Evolutionary conservation across 2,888 invertebrate genomes (phyloP), one percentile per base, ranked within the genome.

Genomic region (Paralinhomoeus sp.): DNA sequence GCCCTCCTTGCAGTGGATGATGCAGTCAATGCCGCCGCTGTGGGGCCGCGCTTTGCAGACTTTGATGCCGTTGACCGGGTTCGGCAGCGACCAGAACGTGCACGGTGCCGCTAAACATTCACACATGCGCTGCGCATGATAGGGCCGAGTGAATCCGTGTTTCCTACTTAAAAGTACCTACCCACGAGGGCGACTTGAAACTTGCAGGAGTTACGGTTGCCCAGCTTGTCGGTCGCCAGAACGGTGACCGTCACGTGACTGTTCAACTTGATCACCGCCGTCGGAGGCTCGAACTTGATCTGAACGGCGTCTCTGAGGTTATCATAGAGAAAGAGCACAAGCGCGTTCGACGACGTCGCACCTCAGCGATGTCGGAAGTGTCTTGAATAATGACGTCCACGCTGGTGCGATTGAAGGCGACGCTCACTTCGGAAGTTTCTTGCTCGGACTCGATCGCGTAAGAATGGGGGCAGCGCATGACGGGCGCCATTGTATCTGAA

Each of bases 31-130:
- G 1, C 66, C 62, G 24, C 57, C 56, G 45, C 81, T 81, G 3
- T 78, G 78, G 21, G 80, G 77, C 17, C 80, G 66, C 56, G 85
- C 85, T 58, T 83, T 82, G 24, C 61, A 61, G 22, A 46, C 47
- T 43, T 57, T 58, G 24, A 49, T 42, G 39, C 87, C 87, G 62
- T 85, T 78, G 0, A 78, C 77, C 1, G 89, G 85, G 3, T 81
- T 75, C 61, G 78, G 77, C 7, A 91, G 64, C 60, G 89, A 85
- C 83, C 87, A 87, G 56, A 84, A 81, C 1, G 85, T 84, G 57
- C 91, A 91, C 17, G 54, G 50, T 37, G 57, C 56, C 1, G 57
- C 55, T 27, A 12, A 27, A 27, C 27, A 37, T 15, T 37, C 37
- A 20, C 9, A 37, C n/a, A n/a, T n/a, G n/a, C n/a, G n/a, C n/a